Percentiles rank a stretch among this genome's conserved stretches.
These are phyloP conservation scores for Drosophila mettleri DNA, from an alignment of 2,888 invertebrate species.

Conservation along the genomic window DNA sequence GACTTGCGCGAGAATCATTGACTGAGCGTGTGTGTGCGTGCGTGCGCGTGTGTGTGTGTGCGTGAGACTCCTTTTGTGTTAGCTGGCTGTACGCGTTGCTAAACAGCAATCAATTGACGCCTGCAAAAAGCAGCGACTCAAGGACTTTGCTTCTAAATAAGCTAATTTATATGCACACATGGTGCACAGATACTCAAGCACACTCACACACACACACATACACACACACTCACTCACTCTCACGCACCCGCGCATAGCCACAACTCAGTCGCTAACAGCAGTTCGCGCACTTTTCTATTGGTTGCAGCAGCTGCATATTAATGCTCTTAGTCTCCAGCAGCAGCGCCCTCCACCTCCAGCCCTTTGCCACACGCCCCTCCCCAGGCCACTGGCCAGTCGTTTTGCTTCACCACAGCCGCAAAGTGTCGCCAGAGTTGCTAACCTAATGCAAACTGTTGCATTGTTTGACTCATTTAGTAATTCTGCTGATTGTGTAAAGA, in stretches of 20 bases:
- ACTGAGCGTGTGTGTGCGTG: background rate
- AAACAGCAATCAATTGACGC: conserved; percentile 67
- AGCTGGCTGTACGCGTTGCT: conserved; percentile 21
- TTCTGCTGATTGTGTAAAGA: conserved; percentile 27
- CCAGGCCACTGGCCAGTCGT: conserved; percentile 20
- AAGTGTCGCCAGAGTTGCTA: conserved; percentile 23
- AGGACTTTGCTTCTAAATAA: conserved; percentile 63
- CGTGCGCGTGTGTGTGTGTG: conserved; percentile 1
- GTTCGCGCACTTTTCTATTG: conserved; percentile 18
- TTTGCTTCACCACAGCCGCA: conserved; percentile 21
- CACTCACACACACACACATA: background rate
- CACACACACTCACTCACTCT: background rate
- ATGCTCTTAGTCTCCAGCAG: conserved; percentile 12
- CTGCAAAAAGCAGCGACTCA: conserved; percentile 37
- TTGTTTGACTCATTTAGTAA: conserved; percentile 40
- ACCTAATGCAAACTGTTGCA: conserved; percentile 27
- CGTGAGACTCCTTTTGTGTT: background rate
- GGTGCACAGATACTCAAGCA: conserved; percentile 4
- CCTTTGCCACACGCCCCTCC: background rate
- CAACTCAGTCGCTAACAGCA: background rate
- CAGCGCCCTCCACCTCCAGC: conserved; percentile 6
- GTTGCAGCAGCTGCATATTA: conserved; percentile 50
- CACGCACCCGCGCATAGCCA: background rate
- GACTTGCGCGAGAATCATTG: background rate
- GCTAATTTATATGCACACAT: conserved; percentile 69